These are phyloP conservation scores for Pelmatolapia mariae DNA, from an alignment of 2,113 vertebrate genomes.

Conservation along the genomic window DNA sequence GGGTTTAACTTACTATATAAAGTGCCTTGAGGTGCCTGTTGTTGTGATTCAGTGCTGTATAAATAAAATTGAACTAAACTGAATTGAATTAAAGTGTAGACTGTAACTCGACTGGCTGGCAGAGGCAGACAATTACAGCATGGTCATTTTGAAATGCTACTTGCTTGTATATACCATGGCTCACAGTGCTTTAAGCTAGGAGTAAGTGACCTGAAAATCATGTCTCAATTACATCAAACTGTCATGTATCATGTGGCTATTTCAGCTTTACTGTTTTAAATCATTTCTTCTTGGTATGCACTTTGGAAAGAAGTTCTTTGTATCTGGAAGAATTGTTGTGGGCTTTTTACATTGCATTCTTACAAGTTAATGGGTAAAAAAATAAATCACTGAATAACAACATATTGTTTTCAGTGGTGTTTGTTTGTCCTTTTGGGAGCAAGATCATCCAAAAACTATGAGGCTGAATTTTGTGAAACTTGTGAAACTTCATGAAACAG, in stretches of 20 bases:
- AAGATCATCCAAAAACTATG: neutral
- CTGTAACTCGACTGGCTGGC: neutral
- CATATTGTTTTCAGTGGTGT: neutral
- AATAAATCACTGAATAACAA: neutral
- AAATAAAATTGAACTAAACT: neutral
- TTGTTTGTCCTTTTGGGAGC: neutral
- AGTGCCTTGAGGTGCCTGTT: neutral
- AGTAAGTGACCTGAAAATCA: neutral
- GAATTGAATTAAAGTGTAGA: neutral
- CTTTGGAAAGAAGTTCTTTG: neutral
- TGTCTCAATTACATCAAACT: neutral
- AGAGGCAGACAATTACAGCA: neutral
- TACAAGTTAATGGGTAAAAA: neutral
- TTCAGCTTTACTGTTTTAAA: neutral
- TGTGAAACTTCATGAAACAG: neutral
- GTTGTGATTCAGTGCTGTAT: rapidly evolving
- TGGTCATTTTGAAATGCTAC: neutral
- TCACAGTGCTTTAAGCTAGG: neutral
- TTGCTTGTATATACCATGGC: neutral
- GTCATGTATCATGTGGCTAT: neutral
- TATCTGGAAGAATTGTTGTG: neutral
- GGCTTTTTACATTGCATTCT: neutral
- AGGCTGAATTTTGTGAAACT: neutral
- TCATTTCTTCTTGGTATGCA: neutral
- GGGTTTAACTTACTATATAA: neutral